Percentiles rank a stretch among this genome's conserved stretches.
These are phyloP conservation scores for Diplodus sargus DNA, from an alignment of 2,797 vertebrate species.

Conservation along the genomic window DNA sequence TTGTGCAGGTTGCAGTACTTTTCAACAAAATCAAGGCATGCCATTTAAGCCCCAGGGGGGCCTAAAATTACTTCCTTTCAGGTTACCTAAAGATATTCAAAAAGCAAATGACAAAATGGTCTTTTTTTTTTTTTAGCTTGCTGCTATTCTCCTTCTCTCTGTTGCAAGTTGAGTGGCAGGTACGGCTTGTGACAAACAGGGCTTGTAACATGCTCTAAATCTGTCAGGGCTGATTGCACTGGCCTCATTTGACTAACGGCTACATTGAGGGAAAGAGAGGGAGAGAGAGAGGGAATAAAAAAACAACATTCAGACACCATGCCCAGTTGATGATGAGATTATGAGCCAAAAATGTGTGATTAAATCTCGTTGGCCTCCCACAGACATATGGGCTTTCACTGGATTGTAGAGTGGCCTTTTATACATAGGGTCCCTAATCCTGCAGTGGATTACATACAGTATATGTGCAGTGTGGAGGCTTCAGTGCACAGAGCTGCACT, in stretches of 20 bases:
- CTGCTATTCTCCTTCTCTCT: slow-evolving; percentile 56
- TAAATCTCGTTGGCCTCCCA: slow-evolving; percentile 63
- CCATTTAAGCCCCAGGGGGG: slow-evolving; percentile 59
- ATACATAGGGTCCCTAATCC: slow-evolving; percentile 33
- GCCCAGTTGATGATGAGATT: slow-evolving; percentile 73
- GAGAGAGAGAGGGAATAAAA: background rate
- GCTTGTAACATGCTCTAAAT: slow-evolving; percentile 81
- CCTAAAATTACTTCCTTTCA: slow-evolving; percentile 71
- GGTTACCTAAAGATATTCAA: slow-evolving; percentile 77
- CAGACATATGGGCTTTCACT: slow-evolving; percentile 53
- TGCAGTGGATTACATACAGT: slow-evolving; percentile 17
- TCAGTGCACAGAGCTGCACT: background rate
- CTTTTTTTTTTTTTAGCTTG: slow-evolving; percentile 34
- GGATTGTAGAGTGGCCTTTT: slow-evolving; percentile 43
- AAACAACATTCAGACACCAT: slow-evolving; percentile 56
- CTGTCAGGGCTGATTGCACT: slow-evolving; percentile 83
- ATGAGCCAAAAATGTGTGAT: slow-evolving; percentile 73
- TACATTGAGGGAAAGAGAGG: slow-evolving; percentile 34
- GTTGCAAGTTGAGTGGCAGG: slow-evolving; percentile 80
- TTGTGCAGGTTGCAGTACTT: slow-evolving; percentile 59
- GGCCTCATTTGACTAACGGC: slow-evolving; percentile 81
- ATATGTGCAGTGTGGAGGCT: background rate
- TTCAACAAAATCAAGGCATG: slow-evolving; percentile 63
- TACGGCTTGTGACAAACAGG: slow-evolving; percentile 80
- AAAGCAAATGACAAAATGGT: slow-evolving; percentile 72